Conservation (phyloP, 1,140 invertebrate species). For the Brachionus manjavacas region DNA sequence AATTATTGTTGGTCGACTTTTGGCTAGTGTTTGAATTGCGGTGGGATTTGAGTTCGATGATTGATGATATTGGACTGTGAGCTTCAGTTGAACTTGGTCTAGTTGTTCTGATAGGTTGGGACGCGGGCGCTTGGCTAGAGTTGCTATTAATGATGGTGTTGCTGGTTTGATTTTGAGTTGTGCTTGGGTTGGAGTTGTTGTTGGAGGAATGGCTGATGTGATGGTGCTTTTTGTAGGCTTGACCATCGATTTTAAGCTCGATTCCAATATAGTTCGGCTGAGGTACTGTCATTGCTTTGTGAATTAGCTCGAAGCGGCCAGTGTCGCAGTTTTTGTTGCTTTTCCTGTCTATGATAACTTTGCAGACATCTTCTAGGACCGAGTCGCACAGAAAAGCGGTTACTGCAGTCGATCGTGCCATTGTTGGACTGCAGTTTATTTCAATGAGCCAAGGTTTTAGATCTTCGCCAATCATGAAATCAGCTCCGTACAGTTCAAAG, state of each 20-base stretch:
- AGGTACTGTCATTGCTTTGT: slow-evolving; percentile 67
- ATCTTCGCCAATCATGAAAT: slow-evolving; percentile 83
- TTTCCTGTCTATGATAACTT: slow-evolving; percentile 81
- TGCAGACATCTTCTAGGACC: slow-evolving; percentile 82
- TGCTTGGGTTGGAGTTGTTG: background rate
- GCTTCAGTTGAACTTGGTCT: background rate
- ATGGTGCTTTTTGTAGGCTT: slow-evolving; percentile 47
- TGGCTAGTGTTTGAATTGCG: background rate
- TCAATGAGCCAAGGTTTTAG: slow-evolving; percentile 85
- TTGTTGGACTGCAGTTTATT: slow-evolving; percentile 85
- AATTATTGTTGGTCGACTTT: background rate
- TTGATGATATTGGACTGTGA: background rate
- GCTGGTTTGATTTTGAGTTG: background rate
- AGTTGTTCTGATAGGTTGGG: background rate
- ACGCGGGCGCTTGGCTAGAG: background rate
- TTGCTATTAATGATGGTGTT: background rate
- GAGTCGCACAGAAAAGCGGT: slow-evolving; percentile 77
- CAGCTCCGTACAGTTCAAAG: slow-evolving; percentile 86
- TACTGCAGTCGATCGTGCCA: slow-evolving; percentile 79
- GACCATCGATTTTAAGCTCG: slow-evolving; percentile 69
- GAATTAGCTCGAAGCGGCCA: slow-evolving; percentile 77
- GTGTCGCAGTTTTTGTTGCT: slow-evolving; percentile 72
- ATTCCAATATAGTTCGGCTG: slow-evolving; percentile 78
- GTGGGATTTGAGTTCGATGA: background rate
- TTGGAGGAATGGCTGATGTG: background rate